Base-by-base conservation (phyloP, 2,797 vertebrate genomes). In the Synaphobranchus kaupii region DNA sequence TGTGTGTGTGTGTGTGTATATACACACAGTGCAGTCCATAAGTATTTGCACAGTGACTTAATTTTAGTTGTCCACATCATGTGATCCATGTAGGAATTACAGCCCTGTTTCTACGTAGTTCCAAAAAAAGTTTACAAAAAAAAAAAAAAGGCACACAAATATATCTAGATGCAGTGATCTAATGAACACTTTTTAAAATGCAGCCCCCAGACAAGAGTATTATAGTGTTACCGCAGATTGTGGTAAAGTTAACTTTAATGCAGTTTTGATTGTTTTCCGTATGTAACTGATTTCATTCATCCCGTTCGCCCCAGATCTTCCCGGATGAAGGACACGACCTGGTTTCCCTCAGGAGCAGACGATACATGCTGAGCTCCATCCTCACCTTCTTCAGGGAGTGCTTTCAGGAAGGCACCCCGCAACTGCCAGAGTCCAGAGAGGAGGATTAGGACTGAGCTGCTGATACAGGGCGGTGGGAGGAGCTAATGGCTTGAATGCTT, bases 311-410 rank as follows among this genome's bases (percentile, higher is more conserved):
- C 1, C 87, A 99, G 98, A 97, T 99, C 84, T 99, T 98, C 90
- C 98, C 98, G 0, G 98, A 99, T 90, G 98, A 99, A 95, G 98
- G 97, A 89, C 97, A 99, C 93, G 22, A 87, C 9, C 94, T 96
- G 0, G 91, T 92, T 60, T 95, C 96, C 0, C 91, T 94, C 89
- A 96, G 92, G 90, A 98, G 96, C 93, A 97, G 94, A 89, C 95
- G 95, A 90, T 98, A 98, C 93, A 94, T 98, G 94, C 96, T 97
- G 86, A 96, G 93, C 93, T 97, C 97, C 63, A 92, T 98, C 90
- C 95, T 98, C 92, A 95, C 94, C 90, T 98, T 99, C 95, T 98
- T 98, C 96, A 96, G 94, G 92, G 95, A 94, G 92, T 99, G 98
- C 92, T 97, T 99, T 89, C 94, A 96, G 92, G 96, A 96, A 87